Evolutionary conservation across 2,113 vertebrate species (phyloP), one percentile per base, ranked within the genome.

Genomic region (Hippoglossus stenolepis): DNA sequence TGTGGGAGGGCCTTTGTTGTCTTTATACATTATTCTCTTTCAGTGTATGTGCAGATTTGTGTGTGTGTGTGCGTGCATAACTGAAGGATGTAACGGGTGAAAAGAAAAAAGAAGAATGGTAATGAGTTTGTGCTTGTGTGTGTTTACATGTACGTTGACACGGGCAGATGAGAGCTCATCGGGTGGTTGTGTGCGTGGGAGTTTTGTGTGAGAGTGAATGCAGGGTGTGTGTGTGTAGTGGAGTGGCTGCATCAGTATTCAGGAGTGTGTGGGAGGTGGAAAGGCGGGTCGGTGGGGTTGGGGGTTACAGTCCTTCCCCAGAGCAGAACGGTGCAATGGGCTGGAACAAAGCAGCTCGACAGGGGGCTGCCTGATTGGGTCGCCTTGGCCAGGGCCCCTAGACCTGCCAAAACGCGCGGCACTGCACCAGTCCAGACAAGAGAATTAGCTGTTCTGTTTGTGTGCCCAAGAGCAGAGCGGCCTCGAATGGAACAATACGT

Each of bases 271-370:
- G 81, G 77, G 83, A 84, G 85, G 84, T 73, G 66, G 70, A 45
- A 60, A 31, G 45, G 72, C 60, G 65, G 65, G 71, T 26, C 23
- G 77, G 75, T 63, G 65, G 72, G 59, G 65, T 54, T 17, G 43
- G 38, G 62, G 20, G n/a, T 15, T 49, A 6, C 72, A 58, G 79
- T 14, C 70, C 72, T 70, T 90, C 87, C 80, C 77, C 77, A 65
- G 79, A 90, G 91, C 85, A 78, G 87, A 90, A 88, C 85, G 49
- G 84, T 84, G 86, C 82, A 56, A 89, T 87, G 89, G 85, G 78
- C 84, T 90, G 87, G 89, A 94, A 94, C 92, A 93, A 93, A 94
- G 91, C 89, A 59, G 80, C 89, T 79, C 86, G 43, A 85, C 74
- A n/a, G 92, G 92, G 91, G 85, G 71, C 70, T 31, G 68, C 75